These are phyloP conservation scores for Staurois parvus DNA, from an alignment of 2,797 vertebrate species.

Conservation along the genomic window DNA sequence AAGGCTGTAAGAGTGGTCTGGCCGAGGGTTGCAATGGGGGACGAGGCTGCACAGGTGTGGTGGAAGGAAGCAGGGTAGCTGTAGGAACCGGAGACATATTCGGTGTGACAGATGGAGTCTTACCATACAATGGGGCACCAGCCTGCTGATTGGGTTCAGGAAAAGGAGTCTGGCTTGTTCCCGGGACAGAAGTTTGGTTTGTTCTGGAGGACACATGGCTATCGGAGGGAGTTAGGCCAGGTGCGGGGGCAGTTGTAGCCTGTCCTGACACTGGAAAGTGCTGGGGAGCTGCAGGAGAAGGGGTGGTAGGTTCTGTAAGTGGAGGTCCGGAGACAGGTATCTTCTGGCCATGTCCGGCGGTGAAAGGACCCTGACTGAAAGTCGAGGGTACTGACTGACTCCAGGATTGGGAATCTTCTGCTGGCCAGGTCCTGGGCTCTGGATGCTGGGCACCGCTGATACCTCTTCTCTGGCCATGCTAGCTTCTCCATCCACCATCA, in stretches of 20 bases:
- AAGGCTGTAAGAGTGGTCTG: not conserved
- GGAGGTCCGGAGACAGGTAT: not conserved
- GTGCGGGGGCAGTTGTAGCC: not conserved
- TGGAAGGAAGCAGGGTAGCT: not conserved
- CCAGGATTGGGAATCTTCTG: conserved; percentile 9
- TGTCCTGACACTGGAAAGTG: not conserved
- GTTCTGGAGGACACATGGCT: not conserved
- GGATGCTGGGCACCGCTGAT: not conserved
- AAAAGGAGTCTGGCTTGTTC: not conserved
- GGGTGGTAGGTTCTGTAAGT: not conserved
- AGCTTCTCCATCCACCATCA: conserved; percentile 51
- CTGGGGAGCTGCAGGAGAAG: not conserved
- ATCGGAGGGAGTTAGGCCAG: not conserved
- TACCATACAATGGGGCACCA: not conserved
- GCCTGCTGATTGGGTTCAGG: not conserved
- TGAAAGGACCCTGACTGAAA: not conserved
- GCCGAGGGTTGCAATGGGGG: not conserved
- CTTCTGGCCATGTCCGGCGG: not conserved
- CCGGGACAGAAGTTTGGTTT: not conserved
- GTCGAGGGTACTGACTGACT: not conserved
- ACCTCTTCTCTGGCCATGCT: conserved; percentile 40
- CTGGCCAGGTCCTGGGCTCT: conserved; percentile 8
- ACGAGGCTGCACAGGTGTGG: not conserved
- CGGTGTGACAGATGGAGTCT: not conserved
- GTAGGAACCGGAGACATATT: not conserved